A percentile compares a stretch with the other conserved stretches of the same genome.
Conservation (phyloP, 2,797 vertebrate species). For the Rhadinocentrus ornatus region DNA sequence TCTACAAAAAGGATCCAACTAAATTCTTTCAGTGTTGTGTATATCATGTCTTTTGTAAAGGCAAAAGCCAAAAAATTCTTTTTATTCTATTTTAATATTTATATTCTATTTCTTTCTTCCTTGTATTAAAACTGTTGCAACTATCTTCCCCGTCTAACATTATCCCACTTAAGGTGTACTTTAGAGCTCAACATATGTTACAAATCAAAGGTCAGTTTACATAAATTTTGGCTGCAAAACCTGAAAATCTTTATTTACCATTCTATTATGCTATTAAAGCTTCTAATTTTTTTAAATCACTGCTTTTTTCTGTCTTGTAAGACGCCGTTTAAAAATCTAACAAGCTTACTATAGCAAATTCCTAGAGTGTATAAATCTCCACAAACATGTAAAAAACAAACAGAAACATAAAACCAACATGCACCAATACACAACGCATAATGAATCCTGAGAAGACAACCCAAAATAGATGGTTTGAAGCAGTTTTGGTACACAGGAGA, state of each 20-base stretch:
- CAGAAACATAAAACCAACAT: constrained; percentile 3
- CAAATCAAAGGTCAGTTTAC: no score
- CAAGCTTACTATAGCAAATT: neutral
- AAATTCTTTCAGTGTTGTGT: no score
- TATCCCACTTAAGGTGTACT: neutral
- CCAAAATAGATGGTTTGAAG: constrained; percentile 29
- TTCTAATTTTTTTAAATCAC: neutral
- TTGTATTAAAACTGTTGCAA: neutral
- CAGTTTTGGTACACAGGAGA: constrained; percentile 15
- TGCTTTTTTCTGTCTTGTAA: neutral
- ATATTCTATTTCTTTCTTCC: neutral
- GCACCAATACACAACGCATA: neutral
- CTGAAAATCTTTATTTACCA: no score
- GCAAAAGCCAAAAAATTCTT: no score
- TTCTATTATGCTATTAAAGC: neutral
- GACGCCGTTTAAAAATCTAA: neutral
- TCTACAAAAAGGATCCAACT: no score
- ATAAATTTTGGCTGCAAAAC: neutral
- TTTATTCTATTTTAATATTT: no score
- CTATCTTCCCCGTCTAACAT: no score
- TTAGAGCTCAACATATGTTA: no score
- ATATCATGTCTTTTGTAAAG: no score
- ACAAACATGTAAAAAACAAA: constrained; percentile 16
- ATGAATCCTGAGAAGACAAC: constrained; percentile 15
- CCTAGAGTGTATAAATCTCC: neutral